These are phyloP conservation scores for Maccullochella peelii DNA, from an alignment of 2,113 vertebrate species.

Conservation along the genomic window DNA sequence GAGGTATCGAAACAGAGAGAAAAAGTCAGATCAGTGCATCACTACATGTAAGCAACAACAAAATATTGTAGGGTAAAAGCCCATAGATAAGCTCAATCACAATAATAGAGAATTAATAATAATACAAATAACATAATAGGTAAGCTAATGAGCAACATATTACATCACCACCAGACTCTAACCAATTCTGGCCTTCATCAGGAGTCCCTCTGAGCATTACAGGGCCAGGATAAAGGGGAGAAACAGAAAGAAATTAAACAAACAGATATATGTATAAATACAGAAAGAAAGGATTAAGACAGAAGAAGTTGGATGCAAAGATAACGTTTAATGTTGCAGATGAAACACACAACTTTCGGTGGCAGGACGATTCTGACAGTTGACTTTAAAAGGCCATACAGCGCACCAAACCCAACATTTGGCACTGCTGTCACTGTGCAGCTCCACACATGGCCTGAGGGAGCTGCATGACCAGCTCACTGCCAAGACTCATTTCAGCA, in stretches of 20 bases:
- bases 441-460: constrained; percentile 45
- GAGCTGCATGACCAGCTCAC: constrained; percentile 33
- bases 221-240: not conserved
- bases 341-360: constrained; percentile 7
- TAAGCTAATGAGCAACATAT: not conserved
- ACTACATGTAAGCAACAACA: not conserved
- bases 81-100: no score
- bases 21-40: not conserved
- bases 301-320: not conserved
- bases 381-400: constrained; percentile 16
- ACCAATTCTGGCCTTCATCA: not conserved
- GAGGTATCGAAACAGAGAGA: not conserved
- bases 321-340: not conserved
- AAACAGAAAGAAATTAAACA: not conserved
- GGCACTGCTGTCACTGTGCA: constrained; percentile 27
- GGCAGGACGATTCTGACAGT: not conserved
- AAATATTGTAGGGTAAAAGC: not conserved
- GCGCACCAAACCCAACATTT: constrained; percentile 32
- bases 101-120: not conserved
- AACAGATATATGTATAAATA: not conserved
- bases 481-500: constrained; percentile 64
- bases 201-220: not conserved
- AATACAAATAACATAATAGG: not conserved
- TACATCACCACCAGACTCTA: not conserved
- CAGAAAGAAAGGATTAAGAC: not conserved